These are phyloP conservation scores for Petrocephalus microphthalmus DNA, from an alignment of 2,113 vertebrate genomes.

Conservation along the genomic window DNA sequence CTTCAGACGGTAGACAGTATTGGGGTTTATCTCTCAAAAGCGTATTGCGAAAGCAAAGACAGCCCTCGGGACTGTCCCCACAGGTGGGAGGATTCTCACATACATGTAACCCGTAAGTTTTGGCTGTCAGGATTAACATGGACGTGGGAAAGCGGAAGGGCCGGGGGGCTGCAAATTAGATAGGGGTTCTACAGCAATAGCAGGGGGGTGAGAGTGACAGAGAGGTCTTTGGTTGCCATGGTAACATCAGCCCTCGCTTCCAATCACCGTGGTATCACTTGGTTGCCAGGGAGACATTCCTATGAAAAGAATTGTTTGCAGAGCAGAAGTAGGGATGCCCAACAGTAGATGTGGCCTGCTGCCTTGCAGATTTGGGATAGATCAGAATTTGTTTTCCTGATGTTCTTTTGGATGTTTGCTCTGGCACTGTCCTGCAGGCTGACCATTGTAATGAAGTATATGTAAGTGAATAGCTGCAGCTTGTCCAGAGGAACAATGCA, in stretches of 20 bases:
- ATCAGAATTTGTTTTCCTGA: constrained; percentile 3
- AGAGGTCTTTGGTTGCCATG: constrained; percentile 66
- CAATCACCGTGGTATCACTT: constrained; percentile 61
- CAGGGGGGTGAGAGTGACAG: constrained; percentile 32
- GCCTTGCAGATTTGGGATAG: constrained; percentile 37
- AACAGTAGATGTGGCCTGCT: constrained; percentile 26
- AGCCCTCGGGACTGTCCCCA: background rate
- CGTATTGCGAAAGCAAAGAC: background rate
- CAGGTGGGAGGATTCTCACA: background rate
- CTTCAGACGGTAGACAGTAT: background rate
- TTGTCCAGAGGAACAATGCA: background rate
- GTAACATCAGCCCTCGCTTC: constrained; percentile 60
- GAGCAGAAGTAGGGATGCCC: constrained; percentile 39
- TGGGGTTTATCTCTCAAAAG: background rate
- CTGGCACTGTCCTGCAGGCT: background rate
- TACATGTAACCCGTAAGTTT: background rate
- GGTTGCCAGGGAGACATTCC: constrained; percentile 70
- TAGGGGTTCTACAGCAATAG: background rate
- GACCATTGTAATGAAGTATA: background rate
- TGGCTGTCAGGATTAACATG: background rate
- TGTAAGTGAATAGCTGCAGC: background rate
- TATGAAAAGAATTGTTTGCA: constrained; percentile 35
- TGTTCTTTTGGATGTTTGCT: background rate
- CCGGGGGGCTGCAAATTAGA: background rate
- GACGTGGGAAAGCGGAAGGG: background rate